Base-by-base conservation (phyloP, 2,797 vertebrate genomes). In the Taeniopygia guttata region DNA sequence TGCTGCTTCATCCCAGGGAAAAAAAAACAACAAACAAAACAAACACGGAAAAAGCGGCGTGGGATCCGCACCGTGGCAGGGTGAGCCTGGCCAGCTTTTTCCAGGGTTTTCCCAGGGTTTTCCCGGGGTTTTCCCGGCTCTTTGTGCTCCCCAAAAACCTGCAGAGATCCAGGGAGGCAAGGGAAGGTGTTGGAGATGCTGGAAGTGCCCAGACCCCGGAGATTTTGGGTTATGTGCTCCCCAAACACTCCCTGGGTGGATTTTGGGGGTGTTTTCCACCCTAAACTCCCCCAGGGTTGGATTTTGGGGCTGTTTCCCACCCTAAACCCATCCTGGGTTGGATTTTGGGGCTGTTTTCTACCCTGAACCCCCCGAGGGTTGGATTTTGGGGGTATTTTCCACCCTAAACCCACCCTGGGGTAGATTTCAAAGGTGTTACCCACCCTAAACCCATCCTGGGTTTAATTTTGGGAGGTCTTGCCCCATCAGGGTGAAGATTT, bases 191-290 rank as follows among this genome's bases (percentile, higher is more conserved):
- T 0, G 2, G 34, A 26, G 29, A 63, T 29, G 27, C 7, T 48
- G 73, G 32, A 34, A 94, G 11, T 7, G 2, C 40, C n/a, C 0
- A 0, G 8, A 63, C 42, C 58, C 0, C 0, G 3, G 45, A 0
- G 10, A n/a, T 66, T 87, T 62, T 3, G 75, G 79, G 60, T 43
- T 27, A 1, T 0, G 40, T 8, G 13, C 32, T 23, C 7, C 40
- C 54, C 21, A 45, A 21, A 45, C 20, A 51, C 51, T 16, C 8
- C 45, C 45, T 45, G 45, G 21, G 11, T 46, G 45, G 19, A 45
- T 45, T 45, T 45, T 46, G 5, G 21, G 45, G 45, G 20, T 46
- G 10, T 22, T 46, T 21, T 11, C 45, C n/a, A n/a, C n/a, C n/a
- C n/a, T n/a, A n/a, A n/a, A n/a, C n/a, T n/a, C n/a, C n/a, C n/a